These are phyloP conservation scores for Ciconia nigra DNA, from an alignment of 2,797 vertebrate genomes.

Conservation along the genomic window DNA sequence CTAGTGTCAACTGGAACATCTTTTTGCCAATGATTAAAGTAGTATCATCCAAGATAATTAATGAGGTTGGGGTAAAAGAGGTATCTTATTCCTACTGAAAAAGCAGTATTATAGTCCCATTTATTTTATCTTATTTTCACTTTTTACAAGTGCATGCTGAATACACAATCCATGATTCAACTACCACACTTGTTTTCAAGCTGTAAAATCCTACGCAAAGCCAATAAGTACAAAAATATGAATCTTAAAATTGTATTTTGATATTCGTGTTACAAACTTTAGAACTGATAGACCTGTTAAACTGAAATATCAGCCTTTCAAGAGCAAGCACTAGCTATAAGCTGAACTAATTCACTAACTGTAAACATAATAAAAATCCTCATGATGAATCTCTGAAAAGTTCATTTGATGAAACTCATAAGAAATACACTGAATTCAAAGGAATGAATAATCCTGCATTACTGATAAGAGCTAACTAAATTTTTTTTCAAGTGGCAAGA, in stretches of 20 bases:
- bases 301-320: slow-evolving; percentile 36
- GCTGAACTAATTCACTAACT: not conserved
- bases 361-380: slow-evolving; percentile 24
- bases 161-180: not conserved
- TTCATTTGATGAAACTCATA: slow-evolving; percentile 27
- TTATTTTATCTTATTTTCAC: not conserved
- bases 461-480: not conserved
- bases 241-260: not conserved
- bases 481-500: not conserved
- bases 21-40: not conserved
- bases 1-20: not conserved
- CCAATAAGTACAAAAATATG: slow-evolving; percentile 7
- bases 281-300: slow-evolving; percentile 28
- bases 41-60: not conserved
- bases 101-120: not conserved
- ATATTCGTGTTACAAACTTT: not conserved
- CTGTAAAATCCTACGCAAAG: not conserved
- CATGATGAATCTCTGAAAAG: not conserved
- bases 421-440: not conserved
- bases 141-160: not conserved
- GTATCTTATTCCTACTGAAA: not conserved
- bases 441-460: not conserved
- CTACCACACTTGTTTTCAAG: not conserved
- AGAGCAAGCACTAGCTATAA: not conserved
- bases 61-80: not conserved